These are phyloP conservation scores for Embiotoca jacksoni DNA, from an alignment of 2,113 vertebrate species.

Conservation along the genomic window DNA sequence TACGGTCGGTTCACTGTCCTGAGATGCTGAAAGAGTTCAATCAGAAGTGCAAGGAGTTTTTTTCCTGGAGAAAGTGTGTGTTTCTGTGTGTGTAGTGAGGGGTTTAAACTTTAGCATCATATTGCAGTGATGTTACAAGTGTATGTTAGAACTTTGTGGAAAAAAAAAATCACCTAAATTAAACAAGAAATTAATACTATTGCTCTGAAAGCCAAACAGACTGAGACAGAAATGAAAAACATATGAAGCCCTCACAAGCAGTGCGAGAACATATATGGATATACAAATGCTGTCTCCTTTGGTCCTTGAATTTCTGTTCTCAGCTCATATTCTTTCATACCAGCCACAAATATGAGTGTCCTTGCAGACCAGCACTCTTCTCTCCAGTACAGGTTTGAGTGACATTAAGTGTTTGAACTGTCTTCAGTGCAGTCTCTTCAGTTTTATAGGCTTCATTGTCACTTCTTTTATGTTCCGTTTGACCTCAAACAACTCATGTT, in stretches of 20 bases:
- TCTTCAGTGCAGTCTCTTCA: not conserved
- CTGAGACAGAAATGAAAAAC: not conserved
- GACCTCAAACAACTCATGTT: not conserved
- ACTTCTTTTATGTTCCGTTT: not conserved
- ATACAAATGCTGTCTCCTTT: not conserved
- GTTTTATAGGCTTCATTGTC: not conserved
- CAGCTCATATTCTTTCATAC: not conserved
- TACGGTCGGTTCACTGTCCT: too few relatives aligned
- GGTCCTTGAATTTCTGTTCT: constrained; percentile 5
- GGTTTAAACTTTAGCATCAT: not conserved
- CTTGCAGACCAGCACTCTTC: constrained; percentile 10
- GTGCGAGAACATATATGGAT: not conserved
- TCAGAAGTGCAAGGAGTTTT: not conserved
- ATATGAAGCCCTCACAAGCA: not conserved
- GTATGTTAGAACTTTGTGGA: not conserved
- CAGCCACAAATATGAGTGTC: not conserved
- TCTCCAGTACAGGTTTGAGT: not conserved
- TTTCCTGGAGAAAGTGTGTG: not conserved
- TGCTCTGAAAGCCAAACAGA: not conserved
- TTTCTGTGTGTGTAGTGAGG: constrained; percentile 2
- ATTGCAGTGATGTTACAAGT: not conserved
- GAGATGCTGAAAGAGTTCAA: too few relatives aligned
- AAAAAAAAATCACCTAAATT: constrained; percentile 1
- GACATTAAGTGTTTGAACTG: constrained; percentile 1
- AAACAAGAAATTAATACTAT: not conserved